Conservation (phyloP, 2,113 vertebrate species). For the Cercopithecus mona region DNA sequence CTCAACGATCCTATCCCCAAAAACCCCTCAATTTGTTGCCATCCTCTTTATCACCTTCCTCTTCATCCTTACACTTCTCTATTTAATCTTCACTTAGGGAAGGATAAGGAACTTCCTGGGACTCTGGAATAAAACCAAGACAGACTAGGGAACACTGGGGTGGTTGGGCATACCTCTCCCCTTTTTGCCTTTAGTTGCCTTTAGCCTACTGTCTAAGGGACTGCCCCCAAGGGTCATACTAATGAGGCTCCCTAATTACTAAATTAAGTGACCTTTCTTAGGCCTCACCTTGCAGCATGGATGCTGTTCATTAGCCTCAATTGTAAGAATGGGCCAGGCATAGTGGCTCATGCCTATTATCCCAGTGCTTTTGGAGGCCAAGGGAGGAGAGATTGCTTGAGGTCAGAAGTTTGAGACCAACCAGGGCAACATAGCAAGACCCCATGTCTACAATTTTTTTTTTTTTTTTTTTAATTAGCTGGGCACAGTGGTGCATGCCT, state of each 20-base stretch:
- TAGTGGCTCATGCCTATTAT: too few species aligned
- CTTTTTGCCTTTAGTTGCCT: fast-evolving
- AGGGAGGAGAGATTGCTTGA: too few species aligned
- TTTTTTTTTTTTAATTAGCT: too few species aligned
- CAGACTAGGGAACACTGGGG: fast-evolving
- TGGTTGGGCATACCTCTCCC: not conserved
- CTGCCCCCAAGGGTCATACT: not conserved
- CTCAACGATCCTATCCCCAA: not conserved
- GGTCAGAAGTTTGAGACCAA: too few species aligned
- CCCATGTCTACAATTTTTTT: too few species aligned
- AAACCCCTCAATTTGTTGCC: not conserved
- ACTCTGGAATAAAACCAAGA: not conserved
- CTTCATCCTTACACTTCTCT: not conserved
- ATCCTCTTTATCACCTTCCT: not conserved
- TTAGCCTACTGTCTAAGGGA: too few species aligned
- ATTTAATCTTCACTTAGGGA: not conserved
- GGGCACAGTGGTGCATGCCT: too few species aligned
- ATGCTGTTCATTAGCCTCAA: not conserved
- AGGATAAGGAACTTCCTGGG: not conserved
- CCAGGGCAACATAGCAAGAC: too few species aligned
- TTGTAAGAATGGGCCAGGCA: not conserved
- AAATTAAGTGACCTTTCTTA: not conserved
- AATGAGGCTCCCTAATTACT: not conserved
- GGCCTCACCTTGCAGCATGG: not conserved
- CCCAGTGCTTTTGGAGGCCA: too few species aligned